Evolutionary conservation across 2,113 vertebrate species (phyloP).

Genomic region (Pteropus alecto): DNA sequence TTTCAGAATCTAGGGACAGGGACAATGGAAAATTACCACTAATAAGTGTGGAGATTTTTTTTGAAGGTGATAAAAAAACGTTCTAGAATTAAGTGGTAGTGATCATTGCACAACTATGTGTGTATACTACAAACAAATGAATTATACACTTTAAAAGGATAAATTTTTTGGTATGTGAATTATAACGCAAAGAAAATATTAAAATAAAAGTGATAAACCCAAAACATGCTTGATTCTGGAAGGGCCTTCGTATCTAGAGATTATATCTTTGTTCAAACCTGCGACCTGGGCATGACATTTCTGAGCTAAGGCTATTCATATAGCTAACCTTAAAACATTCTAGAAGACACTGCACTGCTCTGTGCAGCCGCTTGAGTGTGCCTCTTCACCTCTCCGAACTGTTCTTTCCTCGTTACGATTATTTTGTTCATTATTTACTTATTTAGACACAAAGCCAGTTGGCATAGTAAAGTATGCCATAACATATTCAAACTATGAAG

Average conservation of each 20-base stretch:
- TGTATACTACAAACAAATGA: background rate
- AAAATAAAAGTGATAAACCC: background rate
- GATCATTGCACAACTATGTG: background rate
- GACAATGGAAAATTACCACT: background rate
- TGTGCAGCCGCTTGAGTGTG: background rate
- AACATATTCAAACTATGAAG: background rate
- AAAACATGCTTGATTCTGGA: background rate
- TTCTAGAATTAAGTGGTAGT: background rate
- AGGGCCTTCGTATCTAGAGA: background rate
- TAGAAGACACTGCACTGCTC: background rate
- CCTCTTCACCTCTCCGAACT: background rate
- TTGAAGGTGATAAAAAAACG: background rate
- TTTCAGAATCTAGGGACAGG: background rate
- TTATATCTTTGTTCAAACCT: background rate
- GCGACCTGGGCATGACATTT: background rate
- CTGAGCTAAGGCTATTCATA: background rate
- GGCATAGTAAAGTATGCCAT: background rate
- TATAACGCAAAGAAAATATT: background rate
- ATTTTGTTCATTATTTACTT: background rate
- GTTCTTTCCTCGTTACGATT: background rate
- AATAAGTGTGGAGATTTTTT: background rate
- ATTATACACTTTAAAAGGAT: background rate
- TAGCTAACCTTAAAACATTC: background rate
- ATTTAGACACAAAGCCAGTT: background rate
- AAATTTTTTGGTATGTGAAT: background rate